Conservation (phyloP, 1,140 invertebrate species). For the Tenebrio molitor region DNA sequence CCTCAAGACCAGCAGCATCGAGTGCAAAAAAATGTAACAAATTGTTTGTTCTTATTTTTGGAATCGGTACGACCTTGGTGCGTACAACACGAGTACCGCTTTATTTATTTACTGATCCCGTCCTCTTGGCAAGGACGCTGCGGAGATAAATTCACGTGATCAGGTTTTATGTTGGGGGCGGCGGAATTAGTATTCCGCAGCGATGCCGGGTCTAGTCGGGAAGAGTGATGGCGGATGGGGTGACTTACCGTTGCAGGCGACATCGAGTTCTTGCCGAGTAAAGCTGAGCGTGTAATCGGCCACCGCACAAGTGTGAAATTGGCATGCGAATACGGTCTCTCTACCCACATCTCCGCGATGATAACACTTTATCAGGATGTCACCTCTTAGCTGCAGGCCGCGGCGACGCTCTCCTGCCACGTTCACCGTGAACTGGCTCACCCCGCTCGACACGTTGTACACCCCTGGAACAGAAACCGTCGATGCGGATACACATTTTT, state of each 20-base stretch:
- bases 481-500: constrained; percentile 2
- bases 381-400: constrained; percentile 84
- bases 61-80: too few species aligned
- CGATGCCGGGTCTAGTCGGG: not conserved
- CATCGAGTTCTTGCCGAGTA: constrained; percentile 87
- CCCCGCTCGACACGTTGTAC: constrained; percentile 77
- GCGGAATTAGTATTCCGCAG: not conserved
- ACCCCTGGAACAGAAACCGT: constrained; percentile 69
- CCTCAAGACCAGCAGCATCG: too few species aligned
- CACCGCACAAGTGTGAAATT: constrained; percentile 95
- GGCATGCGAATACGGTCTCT: constrained; percentile 81
- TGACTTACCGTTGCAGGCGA: constrained; percentile 80
- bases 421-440: constrained; percentile 78
- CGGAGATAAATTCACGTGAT: not conserved
- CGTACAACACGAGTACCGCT: too few species aligned
- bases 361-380: constrained; percentile 92
- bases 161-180: not conserved
- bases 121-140: not conserved
- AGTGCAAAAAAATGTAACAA: too few species aligned
- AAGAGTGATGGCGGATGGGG: not conserved
- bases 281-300: constrained; percentile 86
- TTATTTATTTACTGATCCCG: too few species aligned
- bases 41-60: too few species aligned
- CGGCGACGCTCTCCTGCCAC: constrained; percentile 73
- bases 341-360: constrained; percentile 73